Percentiles rank a stretch among this genome's conserved stretches.
Evolutionary conservation across 2,888 invertebrate genomes (phyloP).

Genomic region (Ophion costatus): DNA sequence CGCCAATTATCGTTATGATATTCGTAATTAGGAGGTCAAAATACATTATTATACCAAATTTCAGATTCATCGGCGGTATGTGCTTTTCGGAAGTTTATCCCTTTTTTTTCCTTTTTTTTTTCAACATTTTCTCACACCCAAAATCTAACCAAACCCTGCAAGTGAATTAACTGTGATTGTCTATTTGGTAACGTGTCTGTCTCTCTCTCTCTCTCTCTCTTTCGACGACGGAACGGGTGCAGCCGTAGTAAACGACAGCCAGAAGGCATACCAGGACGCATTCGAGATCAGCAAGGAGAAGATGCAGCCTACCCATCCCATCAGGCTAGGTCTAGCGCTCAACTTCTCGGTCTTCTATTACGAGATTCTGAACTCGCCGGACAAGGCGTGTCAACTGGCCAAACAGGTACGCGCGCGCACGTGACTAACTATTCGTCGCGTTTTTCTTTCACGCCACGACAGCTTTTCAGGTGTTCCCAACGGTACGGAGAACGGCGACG

Average conservation of each 20-base stretch:
- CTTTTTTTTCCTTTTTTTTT: conserved; percentile 4
- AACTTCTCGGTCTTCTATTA: conserved; percentile 93
- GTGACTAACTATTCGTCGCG: conserved; percentile 52
- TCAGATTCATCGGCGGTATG: too few species aligned
- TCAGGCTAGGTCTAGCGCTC: conserved; percentile 97
- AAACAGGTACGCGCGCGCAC: conserved; percentile 85
- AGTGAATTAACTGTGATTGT: conserved; percentile 54
- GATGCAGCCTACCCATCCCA: conserved; percentile 99
- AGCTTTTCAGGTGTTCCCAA: conserved; percentile 51
- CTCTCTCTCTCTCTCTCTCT: background rate
- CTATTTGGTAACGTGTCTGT: conserved; percentile 34
- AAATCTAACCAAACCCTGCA: conserved; percentile 29
- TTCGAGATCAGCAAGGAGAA: conserved; percentile 98
- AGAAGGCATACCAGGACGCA: conserved; percentile 98
- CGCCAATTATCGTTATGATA: too few species aligned
- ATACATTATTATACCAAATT: too few species aligned
- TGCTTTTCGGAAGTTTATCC: too few species aligned
- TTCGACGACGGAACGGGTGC: conserved; percentile 68
- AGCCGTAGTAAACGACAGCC: conserved; percentile 98
- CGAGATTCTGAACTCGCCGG: conserved; percentile 89
- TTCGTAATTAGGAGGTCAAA: too few species aligned
- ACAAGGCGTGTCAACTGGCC: conserved; percentile 88
- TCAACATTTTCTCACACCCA: background rate
- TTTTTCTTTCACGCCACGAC: conserved; percentile 48
- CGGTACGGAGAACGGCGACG: conserved; percentile 64